These are phyloP conservation scores for Enteromius unitaeniatus DNA, from an alignment of 2,797 vertebrate genomes.

Conservation along the genomic window DNA sequence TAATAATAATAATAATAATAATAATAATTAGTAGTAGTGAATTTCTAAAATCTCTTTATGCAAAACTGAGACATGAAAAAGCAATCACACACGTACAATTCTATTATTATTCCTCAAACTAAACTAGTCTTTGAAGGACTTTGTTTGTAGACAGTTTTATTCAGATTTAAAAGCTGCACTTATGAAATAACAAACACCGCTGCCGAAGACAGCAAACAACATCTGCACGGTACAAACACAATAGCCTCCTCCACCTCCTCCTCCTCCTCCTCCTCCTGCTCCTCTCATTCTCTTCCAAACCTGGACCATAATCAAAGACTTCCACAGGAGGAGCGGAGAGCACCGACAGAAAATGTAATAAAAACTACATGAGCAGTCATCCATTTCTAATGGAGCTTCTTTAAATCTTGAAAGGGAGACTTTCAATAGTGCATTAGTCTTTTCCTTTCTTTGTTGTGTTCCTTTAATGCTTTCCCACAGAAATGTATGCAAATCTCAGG, in stretches of 20 bases:
- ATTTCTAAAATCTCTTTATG: neutral
- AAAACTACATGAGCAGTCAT: conserved; percentile 80
- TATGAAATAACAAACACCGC: conserved; percentile 11
- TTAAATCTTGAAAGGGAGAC: conserved; percentile 81
- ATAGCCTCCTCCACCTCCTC: neutral
- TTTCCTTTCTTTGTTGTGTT: conserved; percentile 73
- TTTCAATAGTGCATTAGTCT: conserved; percentile 83
- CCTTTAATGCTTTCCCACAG: conserved; percentile 80
- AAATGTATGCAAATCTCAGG: conserved; percentile 85
- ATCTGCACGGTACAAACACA: conserved; percentile 62
- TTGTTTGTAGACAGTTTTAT: conserved; percentile 17
- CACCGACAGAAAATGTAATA: conserved; percentile 69
- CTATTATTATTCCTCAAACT: neutral
- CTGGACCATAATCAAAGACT: conserved; percentile 75
- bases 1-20: neutral
- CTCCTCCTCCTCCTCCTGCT: conserved; percentile 12
- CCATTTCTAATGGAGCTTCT: conserved; percentile 82
- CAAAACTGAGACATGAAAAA: neutral
- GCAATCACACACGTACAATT: neutral
- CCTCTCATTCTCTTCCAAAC: conserved; percentile 64
- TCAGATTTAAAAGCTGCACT: conserved; percentile 1
- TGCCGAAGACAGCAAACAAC: conserved; percentile 44
- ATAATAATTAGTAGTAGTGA: neutral
- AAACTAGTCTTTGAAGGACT: neutral
- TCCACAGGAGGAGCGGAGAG: conserved; percentile 65